These are phyloP conservation scores for Tillus elongatus DNA, from an alignment of 2,888 invertebrate genomes.

Conservation along the genomic window DNA sequence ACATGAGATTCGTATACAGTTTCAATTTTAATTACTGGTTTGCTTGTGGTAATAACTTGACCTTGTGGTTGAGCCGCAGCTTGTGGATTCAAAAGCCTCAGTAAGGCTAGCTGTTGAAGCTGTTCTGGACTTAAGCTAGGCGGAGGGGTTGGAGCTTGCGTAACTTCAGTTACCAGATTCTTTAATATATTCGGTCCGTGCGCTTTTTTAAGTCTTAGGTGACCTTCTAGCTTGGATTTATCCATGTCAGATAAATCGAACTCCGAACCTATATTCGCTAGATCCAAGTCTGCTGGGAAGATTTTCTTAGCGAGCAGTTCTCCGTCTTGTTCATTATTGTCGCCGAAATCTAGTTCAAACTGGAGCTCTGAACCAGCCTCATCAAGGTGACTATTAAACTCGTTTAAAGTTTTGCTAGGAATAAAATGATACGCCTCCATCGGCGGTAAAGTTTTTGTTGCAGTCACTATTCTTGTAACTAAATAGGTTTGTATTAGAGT, in stretches of 20 bases:
- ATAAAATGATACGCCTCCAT: conserved; percentile 80
- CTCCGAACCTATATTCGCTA: conserved; percentile 63
- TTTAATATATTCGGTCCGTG: conserved; percentile 27
- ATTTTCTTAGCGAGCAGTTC: conserved; percentile 40
- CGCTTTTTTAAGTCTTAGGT: conserved; percentile 45
- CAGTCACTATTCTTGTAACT: conserved; percentile 77
- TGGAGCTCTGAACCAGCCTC: conserved; percentile 84
- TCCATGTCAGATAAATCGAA: conserved; percentile 64
- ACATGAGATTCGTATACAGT: conserved; percentile 77
- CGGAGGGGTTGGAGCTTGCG: conserved; percentile 40
- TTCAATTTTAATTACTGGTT: conserved; percentile 64
- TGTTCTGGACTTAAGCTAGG: conserved; percentile 59
- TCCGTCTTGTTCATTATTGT: conserved; percentile 58
- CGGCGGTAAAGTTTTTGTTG: conserved; percentile 82
- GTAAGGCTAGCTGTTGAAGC: conserved; percentile 63
- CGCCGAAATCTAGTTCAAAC: conserved; percentile 77
- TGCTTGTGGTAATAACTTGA: conserved; percentile 68
- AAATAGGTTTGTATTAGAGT: conserved; percentile 86
- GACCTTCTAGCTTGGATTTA: conserved; percentile 50
- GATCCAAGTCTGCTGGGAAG: conserved; percentile 58
- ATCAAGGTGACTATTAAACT: conserved; percentile 79
- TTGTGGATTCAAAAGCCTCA: conserved; percentile 61
- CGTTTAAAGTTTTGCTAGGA: conserved; percentile 76
- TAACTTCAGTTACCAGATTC: conserved; percentile 26
- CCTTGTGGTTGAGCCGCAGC: conserved; percentile 51